phyloP scores from a whole-genome alignment of 2,113 vertebrate genomes.

The Thalassoma bifasciatum region DNA sequence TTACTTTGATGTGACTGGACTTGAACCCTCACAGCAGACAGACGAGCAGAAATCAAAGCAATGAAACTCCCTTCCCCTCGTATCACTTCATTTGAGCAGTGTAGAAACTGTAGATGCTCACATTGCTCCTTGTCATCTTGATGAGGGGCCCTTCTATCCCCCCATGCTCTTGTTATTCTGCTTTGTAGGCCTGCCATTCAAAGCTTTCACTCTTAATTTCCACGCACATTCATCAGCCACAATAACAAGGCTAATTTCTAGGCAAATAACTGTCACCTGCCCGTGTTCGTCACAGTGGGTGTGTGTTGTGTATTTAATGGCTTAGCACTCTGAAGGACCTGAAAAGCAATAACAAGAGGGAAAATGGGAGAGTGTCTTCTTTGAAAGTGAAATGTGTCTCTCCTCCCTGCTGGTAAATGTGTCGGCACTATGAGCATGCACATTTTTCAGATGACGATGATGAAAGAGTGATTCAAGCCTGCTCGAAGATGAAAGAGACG shows the following conservation, averaged over 20 bases:
- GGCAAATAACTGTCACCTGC: constrained; percentile 69
- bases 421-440: constrained; percentile 51
- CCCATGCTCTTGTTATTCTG: constrained; percentile 8
- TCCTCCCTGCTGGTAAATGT: constrained; percentile 61
- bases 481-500: constrained; percentile 79
- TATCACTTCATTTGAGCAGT: constrained; percentile 16
- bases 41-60: constrained; percentile 25
- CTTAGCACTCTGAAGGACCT: constrained; percentile 44
- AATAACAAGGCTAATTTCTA: constrained; percentile 65
- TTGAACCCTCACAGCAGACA: constrained; percentile 18
- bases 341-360: constrained; percentile 37
- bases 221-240: constrained; percentile 56
- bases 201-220: constrained; percentile 64
- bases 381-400: constrained; percentile 66
- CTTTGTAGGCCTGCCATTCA: constrained; percentile 19
- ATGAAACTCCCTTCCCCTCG: constrained; percentile 19
- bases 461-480: constrained; percentile 71
- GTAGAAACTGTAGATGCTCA: constrained; percentile 15
- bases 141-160: constrained; percentile 38
- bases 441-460: constrained; percentile 71
- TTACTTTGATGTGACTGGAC: constrained; percentile 28
- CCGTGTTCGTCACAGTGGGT: constrained; percentile 26
- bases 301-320: constrained; percentile 50
- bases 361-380: constrained; percentile 57
- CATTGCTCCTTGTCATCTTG: constrained; percentile 32